Evolutionary conservation across 1,140 invertebrate genomes (phyloP), one percentile per base, ranked within the genome.

Genomic region (Drosophila saltans): DNA sequence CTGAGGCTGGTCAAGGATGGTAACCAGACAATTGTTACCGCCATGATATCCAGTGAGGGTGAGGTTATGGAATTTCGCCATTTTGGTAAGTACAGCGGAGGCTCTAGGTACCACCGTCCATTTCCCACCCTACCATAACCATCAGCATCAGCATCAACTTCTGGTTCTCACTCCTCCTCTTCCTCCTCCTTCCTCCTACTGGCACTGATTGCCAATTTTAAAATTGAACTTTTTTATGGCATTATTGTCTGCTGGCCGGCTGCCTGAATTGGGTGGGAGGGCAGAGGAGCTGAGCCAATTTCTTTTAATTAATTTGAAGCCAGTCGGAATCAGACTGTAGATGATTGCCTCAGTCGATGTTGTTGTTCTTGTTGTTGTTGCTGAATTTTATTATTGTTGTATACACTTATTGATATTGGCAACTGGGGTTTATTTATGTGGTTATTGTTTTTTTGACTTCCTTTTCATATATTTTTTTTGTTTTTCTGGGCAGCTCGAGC

Each of bases 21-120:
- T 64, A 94, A 95, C 62, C 93, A 94, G 45, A 94, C 94, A 1
- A 92, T 95, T 21, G 96, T 95, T 1, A 95, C 94, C 24, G 97
- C 96, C 45, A 95, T 98, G 95, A 95, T 97, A 68, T 98, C 97
- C 0, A 94, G 94, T 72, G 97, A 98, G 93, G 94, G 94, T 43
- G 97, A 98, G 93, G 93, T 96, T 58, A 97, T 98, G 96, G 95
- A 97, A 57, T 98, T 97, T 85, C 93, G 95, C 10, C 93, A 93
- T 63, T 77, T 92, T 7, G 94, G 91, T 92, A 89, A 90, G 91
- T 91, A 81, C 62, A 66, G 26, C 39, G 33, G 3, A 6, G 33
- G 33, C 33, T 5, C 33, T 36, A 36, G 33, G 6, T 36, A 16
- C 55, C 58, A 36, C 16, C 30, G 10, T 43, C 67, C 26, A 30